Evolutionary conservation across 2,888 invertebrate species (phyloP), one percentile per base, ranked within the genome.

Genomic region (Sialis lutaria): DNA sequence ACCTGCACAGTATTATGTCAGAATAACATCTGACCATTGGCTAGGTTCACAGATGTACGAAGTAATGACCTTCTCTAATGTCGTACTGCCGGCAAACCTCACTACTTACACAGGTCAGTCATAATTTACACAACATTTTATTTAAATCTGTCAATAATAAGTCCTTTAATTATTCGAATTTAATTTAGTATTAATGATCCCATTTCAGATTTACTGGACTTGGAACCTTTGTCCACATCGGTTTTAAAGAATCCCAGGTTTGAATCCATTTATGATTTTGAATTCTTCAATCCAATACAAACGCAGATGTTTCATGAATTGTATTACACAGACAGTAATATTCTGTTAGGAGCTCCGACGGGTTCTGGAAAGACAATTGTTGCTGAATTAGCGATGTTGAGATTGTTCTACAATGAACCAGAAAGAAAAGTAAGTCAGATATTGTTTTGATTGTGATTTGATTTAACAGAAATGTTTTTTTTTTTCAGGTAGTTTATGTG

Each of bases 331-430:
- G 92, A 98, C 58, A 77, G 80, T 55, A 97, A 97, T 61, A 86
- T 93, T 6, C 67, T 99, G 30, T 69, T 98, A 5, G 95, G 95
- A 0, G 97, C 97, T 0, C 95, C 95, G 0, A 96, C 95, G 0
- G 87, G 87, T 7, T 95, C 95, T 0, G 98, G 98, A 35, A 99
- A 99, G 72, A 99, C 98, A 0, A 89, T 97, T 42, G 93, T 89
- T 1, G 97, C 98, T 0, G 98, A 99, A 65, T 77, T 99, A 31
- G 97, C 97, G 40, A 93, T 98, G 70, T 90, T 96, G 58, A 73
- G 93, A 46, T 82, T 92, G 0, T 91, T 96, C 57, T 81, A 81
- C 51, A 73, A 79, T 50, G 76, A 83, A 58, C 89, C 91, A 0
- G 73, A 75, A 3, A 73, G 79, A 52, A 91, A 90, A 70, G 84